A percentile compares a stretch with the other conserved stretches of the same genome.
Conservation (phyloP, 2,888 invertebrate species). For the Drosophila nigritarsus region DNA sequence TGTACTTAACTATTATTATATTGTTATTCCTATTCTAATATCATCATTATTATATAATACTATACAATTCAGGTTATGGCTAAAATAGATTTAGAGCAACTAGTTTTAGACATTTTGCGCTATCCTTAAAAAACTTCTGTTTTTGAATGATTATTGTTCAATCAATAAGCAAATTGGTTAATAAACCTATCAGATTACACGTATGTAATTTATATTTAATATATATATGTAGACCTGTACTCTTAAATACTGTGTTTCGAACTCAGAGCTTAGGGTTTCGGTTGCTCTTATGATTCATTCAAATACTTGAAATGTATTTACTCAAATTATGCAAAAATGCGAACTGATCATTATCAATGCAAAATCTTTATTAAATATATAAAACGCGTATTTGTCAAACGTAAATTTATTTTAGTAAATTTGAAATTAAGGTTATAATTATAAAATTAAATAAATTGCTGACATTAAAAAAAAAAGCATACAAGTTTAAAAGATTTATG, state of each 20-base stretch:
- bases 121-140: background rate
- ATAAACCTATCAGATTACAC: background rate
- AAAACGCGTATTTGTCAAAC: background rate
- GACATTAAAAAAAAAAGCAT: background rate
- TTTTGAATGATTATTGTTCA: background rate
- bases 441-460: background rate
- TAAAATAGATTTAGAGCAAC: background rate
- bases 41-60: background rate
- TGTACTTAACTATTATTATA: background rate
- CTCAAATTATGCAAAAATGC: background rate
- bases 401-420: background rate
- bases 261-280: background rate
- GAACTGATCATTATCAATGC: background rate
- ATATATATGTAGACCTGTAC: background rate
- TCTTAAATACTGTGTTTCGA: background rate
- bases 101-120: background rate
- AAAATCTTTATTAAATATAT: background rate
- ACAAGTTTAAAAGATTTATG: background rate
- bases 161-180: background rate
- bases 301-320: background rate
- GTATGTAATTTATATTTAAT: background rate
- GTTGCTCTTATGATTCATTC: background rate
- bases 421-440: background rate
- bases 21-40: background rate
- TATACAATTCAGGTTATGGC: background rate